Evolutionary conservation across 1,140 invertebrate genomes (phyloP), one percentile per base, ranked within the genome.

Genomic region (Halictus rubicundus): DNA sequence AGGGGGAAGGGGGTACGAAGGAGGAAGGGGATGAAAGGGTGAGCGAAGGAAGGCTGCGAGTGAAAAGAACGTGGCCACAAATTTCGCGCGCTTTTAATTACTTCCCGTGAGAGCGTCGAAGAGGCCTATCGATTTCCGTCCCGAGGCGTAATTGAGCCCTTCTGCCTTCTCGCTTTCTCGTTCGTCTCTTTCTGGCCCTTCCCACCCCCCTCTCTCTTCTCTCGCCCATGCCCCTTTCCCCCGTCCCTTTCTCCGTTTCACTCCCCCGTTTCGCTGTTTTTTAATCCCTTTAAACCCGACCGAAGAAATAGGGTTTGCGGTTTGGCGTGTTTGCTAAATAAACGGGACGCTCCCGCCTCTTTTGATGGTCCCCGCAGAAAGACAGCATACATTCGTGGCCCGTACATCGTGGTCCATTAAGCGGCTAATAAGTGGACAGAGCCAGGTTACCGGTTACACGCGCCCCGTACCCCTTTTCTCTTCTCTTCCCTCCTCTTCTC

Each of bases 371-470:
- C 82, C 72, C 82, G 80, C 72, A 66, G 80, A 73, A 82, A 86
- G 83, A 80, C 76, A 85, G 83, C 71, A 77, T 54, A 68, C 83
- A 78, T 75, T 69, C 81, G 65, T 75, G 73, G 65, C 37, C 68
- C 80, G 86, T 88, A 87, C 80, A 87, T 87, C 85, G 86, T 68
- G 70, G 83, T 81, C 80, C 80, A 88, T 88, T 88, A 88, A 87
- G 71, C 80, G 78, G 80, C 86, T 88, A 88, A 88, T 87, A 88
- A 88, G 86, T 85, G 78, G 83, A 88, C 83, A 87, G 80, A 80
- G 86, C 59, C 73, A 77, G 79, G 80, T 88, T 88, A 87, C 75
- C 84, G 79, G 81, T 83, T 86, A 87, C 86, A 84, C 84, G 77
- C 68, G 71, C 68, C 68, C 19, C 42, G 42, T 10, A 54, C 61